phyloP scores from a whole-genome alignment of 2,113 vertebrate species.

The Vimba vimba region DNA sequence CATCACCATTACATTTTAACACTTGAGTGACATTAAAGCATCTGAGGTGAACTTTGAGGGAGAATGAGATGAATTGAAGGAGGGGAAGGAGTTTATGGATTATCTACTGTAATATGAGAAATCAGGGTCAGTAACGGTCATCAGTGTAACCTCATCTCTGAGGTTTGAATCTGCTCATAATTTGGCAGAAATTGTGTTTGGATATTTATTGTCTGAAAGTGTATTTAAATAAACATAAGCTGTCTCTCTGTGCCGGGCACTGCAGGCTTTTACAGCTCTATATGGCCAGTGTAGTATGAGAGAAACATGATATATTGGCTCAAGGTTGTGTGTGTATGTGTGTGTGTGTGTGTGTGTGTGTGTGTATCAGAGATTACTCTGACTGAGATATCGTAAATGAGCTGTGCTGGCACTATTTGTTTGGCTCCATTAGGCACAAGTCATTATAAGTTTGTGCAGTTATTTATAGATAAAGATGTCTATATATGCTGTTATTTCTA shows the following conservation, averaged over 20 bases:
- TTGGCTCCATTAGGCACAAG: conserved; percentile 42
- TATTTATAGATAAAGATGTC: conserved; percentile 49
- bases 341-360: conserved; percentile 1
- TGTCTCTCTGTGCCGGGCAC: not conserved
- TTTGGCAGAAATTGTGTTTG: conserved; percentile 13
- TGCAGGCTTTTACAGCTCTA: not conserved
- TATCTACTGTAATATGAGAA: conserved; percentile 4
- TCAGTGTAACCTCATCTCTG: conserved; percentile 26
- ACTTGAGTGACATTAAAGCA: not conserved
- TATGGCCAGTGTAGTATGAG: not conserved
- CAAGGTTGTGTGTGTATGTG: conserved; percentile 8
- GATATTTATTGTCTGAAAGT: conserved; percentile 23
- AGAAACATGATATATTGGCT: not conserved
- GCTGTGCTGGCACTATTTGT: conserved; percentile 34
- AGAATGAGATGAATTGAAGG: not conserved
- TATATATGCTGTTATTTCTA: conserved; percentile 32
- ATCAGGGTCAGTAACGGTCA: not conserved
- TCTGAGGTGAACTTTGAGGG: not conserved
- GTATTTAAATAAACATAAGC: conserved; percentile 26
- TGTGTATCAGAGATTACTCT: conserved; percentile 15
- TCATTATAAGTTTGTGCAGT: conserved; percentile 50
- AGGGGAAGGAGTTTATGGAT: not conserved
- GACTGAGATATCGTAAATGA: conserved; percentile 19
- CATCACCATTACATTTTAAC: not conserved
- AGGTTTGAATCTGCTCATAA: conserved; percentile 27